Evolutionary conservation across 2,888 invertebrate species (phyloP).

Genomic region (Drosophila fungiperda): DNA sequence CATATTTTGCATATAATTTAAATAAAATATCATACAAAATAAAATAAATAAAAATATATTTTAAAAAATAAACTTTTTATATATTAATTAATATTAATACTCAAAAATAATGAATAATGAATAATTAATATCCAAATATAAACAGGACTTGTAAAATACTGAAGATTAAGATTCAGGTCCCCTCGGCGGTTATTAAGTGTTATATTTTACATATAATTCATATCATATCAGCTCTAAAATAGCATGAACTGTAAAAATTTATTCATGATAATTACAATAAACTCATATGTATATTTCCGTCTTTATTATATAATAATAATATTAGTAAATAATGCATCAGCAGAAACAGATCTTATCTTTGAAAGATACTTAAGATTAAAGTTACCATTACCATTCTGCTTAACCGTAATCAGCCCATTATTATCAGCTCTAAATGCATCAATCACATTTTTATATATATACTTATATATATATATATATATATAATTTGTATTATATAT

Average conservation of each 20-base stretch:
- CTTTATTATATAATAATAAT: not conserved
- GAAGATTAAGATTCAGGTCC: not conserved
- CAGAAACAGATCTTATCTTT: not conserved
- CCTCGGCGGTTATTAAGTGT: not conserved
- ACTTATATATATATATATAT: not conserved
- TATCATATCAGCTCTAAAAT: not conserved
- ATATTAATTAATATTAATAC: not conserved
- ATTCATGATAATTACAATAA: not conserved
- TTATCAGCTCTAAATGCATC: conserved; percentile 16
- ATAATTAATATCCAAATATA: not conserved
- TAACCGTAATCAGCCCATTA: not conserved
- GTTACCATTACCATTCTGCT: not conserved
- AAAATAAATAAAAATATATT: not conserved
- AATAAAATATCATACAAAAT: not conserved
- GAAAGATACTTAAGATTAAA: not conserved
- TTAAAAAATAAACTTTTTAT: not conserved
- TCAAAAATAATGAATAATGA: not conserved
- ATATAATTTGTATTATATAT: not conserved
- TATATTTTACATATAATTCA: not conserved
- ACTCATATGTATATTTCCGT: not conserved
- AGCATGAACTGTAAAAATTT: too few relatives aligned
- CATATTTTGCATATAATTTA: not conserved
- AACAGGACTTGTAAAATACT: too few relatives aligned
- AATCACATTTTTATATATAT: conserved; percentile 4
- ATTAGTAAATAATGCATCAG: not conserved